A percentile compares a stretch with the other conserved stretches of the same genome.
These are phyloP conservation scores for Mohoua ochrocephala DNA, from an alignment of 2,113 vertebrate species.

Conservation along the genomic window DNA sequence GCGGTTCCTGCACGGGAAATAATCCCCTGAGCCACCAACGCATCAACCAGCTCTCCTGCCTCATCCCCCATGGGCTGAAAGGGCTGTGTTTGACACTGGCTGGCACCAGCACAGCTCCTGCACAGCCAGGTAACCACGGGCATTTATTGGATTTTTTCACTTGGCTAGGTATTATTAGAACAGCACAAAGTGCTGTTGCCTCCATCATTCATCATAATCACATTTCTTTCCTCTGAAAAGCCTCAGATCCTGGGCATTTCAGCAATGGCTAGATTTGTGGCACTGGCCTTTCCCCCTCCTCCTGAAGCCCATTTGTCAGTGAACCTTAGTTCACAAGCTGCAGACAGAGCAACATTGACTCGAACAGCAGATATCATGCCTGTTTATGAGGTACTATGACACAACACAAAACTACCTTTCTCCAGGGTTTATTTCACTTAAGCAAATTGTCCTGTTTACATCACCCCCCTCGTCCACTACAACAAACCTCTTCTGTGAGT, in stretches of 20 bases:
- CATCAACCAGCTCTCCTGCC: not conserved
- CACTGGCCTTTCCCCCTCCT: not conserved
- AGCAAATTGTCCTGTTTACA: not conserved
- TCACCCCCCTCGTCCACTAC: rapidly evolving
- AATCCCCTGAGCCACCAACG: not conserved
- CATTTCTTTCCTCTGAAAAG: not conserved
- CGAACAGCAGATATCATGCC: not conserved
- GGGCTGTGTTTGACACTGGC: not conserved
- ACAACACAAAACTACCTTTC: not conserved
- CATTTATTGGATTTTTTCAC: not conserved
- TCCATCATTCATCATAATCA: not conserved
- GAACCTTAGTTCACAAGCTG: not conserved
- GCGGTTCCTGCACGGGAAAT: rapidly evolving
- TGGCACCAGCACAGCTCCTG: not conserved
- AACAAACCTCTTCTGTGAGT: not conserved
- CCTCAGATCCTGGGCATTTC: not conserved
- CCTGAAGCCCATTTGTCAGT: not conserved
- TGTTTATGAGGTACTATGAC: not conserved
- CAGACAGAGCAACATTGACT: not conserved
- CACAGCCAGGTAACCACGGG: not conserved
- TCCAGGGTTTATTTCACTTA: not conserved
- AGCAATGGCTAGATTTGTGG: not conserved
- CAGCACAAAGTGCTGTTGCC: not conserved
- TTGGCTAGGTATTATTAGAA: not conserved
- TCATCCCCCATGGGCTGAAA: not conserved